Evolutionary conservation across 2,888 invertebrate species (phyloP), one percentile per base, ranked within the genome.

Genomic region (Asteroscopus sphinx): DNA sequence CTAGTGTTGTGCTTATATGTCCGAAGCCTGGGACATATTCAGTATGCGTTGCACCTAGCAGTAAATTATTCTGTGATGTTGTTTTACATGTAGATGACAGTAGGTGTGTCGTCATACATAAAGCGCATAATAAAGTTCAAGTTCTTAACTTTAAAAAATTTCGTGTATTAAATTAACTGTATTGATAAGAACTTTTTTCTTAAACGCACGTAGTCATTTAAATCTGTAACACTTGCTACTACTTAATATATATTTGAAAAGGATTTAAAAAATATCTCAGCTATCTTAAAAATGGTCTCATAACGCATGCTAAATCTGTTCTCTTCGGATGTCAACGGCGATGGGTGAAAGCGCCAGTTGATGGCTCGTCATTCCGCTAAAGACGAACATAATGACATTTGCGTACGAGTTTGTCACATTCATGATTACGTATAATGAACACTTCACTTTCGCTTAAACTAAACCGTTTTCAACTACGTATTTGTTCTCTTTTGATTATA

Each of bases 321-420:
- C 42, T 37, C 7, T 58, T 54, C 4, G 13, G 17, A 49, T 63
- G 39, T 28, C 54, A 46, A 36, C 45, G 4, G 40, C 39, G 55
- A 35, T 46, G 13, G 42, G 73, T 59, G 75, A 76, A 75, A 76
- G 75, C 49, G 63, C 52, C 42, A 30, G 40, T 48, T 53, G 39
- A 54, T 35, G 73, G 64, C 49, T 28, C 13, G 69, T 48, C 59
- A 67, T 49, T 60, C 16, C 13, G 36, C 45, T 53, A 51, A 35
- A 70, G 55, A 54, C 13, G 48, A 21, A 44, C 49, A 58, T 64
- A 69, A 74, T 75, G 69, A 67, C 69, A 75, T 71, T 74, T 73
- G 60, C 56, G 54, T 73, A 70, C 58, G 52, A 67, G 54, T 68
- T 72, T 71, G 70, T 68, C 79, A 68, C 64, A 72, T 52, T 47